Percentiles rank a stretch among this genome's conserved stretches.
Conservation (phyloP, 1,140 invertebrate species). For the Drosophila eugracilis region DNA sequence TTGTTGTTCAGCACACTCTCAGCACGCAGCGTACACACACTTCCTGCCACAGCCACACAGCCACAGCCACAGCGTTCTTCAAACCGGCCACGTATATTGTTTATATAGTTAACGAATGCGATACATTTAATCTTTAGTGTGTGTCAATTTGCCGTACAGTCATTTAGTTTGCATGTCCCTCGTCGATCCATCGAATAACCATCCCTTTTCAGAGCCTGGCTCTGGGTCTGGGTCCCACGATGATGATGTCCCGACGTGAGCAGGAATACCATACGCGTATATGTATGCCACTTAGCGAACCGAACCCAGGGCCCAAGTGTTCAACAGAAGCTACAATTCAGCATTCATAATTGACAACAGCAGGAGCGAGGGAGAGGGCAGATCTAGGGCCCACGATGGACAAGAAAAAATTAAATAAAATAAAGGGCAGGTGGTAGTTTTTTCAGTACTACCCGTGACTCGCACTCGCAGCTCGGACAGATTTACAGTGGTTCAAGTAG, state of each 20-base stretch:
- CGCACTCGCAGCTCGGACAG: conserved; percentile 61
- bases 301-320: conserved; percentile 61
- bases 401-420: conserved; percentile 65
- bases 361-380: conserved; percentile 25
- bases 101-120: conserved; percentile 84
- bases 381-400: conserved; percentile 51
- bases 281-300: conserved; percentile 74
- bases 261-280: conserved; percentile 45
- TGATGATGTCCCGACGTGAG: conserved; percentile 70
- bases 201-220: conserved; percentile 49
- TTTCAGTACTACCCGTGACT: conserved; percentile 65
- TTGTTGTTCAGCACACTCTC: conserved; percentile 75
- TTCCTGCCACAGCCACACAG: conserved; percentile 47
- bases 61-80: conserved; percentile 33
- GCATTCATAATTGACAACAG: conserved; percentile 80
- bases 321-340: conserved; percentile 83
- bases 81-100: conserved; percentile 78
- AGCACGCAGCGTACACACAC: conserved; percentile 57
- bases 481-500: conserved; percentile 69
- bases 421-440: conserved; percentile 81
- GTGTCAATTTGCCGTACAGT: conserved; percentile 83
- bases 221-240: conserved; percentile 58
- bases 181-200: conserved; percentile 29
- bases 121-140: conserved; percentile 84
- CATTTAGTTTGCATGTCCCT: conserved; percentile 81